phyloP scores from a whole-genome alignment of 2,888 invertebrate species.

The Melitaea athalia region DNA sequence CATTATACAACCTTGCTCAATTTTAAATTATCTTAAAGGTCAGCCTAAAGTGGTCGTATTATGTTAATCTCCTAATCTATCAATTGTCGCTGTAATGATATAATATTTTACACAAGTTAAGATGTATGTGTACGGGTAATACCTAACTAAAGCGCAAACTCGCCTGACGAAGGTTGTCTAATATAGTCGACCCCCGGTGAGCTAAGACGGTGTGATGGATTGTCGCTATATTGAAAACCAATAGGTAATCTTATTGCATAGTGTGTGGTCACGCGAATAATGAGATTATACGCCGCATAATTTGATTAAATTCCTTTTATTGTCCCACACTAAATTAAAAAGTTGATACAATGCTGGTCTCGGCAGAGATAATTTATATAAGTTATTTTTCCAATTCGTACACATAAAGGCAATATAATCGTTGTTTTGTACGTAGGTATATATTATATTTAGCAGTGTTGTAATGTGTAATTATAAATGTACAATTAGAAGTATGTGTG shows the following conservation, averaged over 20 bases:
- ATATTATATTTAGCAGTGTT: background rate
- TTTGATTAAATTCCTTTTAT: slow-evolving; percentile 51
- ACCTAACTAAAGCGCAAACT: slow-evolving; percentile 44
- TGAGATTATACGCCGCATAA: slow-evolving; percentile 56
- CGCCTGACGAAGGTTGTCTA: slow-evolving; percentile 76
- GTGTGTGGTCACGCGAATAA: slow-evolving; percentile 68
- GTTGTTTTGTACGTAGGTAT: background rate
- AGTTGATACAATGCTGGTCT: slow-evolving; percentile 15
- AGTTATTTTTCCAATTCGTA: slow-evolving; percentile 3
- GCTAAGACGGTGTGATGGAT: slow-evolving; percentile 77
- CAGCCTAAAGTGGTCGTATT: slow-evolving; percentile 17
- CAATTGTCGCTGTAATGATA: background rate
- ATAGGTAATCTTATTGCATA: slow-evolving; percentile 60
- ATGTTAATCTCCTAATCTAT: slow-evolving; percentile 23
- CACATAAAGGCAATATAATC: background rate
- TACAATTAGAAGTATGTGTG: background rate
- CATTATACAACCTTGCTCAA: slow-evolving; percentile 31
- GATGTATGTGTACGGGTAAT: slow-evolving; percentile 31
- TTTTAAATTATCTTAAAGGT: slow-evolving; percentile 34
- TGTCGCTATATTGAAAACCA: slow-evolving; percentile 78
- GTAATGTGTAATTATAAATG: slow-evolving; percentile 2
- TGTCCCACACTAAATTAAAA: slow-evolving; percentile 29
- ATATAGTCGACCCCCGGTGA: slow-evolving; percentile 76
- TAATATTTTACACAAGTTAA: slow-evolving; percentile 7
- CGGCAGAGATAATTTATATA: slow-evolving; percentile 13